Conservation (phyloP, 64 coral and sea anemone species). For the Stylophora pistillata region DNA sequence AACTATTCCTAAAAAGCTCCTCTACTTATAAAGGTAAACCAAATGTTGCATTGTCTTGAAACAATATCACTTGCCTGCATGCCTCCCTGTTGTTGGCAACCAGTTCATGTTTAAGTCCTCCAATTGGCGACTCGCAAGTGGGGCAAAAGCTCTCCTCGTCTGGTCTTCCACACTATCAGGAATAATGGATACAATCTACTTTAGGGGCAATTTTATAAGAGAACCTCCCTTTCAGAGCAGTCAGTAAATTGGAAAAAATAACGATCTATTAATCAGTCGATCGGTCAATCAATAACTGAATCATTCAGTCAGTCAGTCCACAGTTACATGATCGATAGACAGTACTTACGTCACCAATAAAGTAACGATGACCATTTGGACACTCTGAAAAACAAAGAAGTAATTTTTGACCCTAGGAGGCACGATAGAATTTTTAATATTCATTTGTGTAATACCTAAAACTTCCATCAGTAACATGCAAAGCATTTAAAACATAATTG, state of each 20-base stretch:
- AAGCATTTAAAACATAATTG: no score
- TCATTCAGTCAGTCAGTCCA: no score
- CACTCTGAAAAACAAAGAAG: conserved; percentile 15
- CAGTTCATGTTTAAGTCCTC: conserved; percentile 7
- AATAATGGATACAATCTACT: background rate
- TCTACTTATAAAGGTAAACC: no score
- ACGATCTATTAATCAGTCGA: no score
- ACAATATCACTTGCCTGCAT: background rate
- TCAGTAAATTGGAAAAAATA: no score
- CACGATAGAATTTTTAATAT: no score
- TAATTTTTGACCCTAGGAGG: background rate
- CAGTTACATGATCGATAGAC: background rate
- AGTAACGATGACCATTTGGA: conserved; percentile 47
- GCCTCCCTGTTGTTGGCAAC: background rate
- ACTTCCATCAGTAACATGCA: no score
- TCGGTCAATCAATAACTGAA: no score
- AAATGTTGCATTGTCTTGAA: no score
- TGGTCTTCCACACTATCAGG: conserved; percentile 45
- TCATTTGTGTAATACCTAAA: no score
- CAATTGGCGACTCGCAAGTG: conserved; percentile 33
- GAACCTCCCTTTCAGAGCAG: background rate
- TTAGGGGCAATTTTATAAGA: background rate
- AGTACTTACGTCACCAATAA: conserved; percentile 56
- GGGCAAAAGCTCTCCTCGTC: conserved; percentile 27
- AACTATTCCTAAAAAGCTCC: no score